Percentiles rank a stretch among this genome's conserved stretches.
These are phyloP conservation scores for Iguana delicatissima DNA, from an alignment of 2,797 vertebrate species.

Conservation along the genomic window DNA sequence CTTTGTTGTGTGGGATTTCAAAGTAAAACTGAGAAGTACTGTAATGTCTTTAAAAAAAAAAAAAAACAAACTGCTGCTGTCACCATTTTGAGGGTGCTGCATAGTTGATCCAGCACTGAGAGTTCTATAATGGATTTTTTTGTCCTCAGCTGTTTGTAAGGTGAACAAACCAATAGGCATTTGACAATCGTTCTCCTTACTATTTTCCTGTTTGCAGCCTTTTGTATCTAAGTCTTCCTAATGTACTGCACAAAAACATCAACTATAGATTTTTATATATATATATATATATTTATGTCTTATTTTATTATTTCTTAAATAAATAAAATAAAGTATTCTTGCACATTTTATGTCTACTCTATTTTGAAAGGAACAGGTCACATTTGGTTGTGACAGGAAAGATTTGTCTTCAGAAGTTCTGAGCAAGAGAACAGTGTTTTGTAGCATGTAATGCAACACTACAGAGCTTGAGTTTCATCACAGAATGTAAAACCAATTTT, in stretches of 20 bases:
- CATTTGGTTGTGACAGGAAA: background rate
- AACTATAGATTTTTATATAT: slow-evolving; percentile 99
- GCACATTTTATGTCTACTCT: slow-evolving; percentile 37
- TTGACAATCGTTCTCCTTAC: slow-evolving; percentile 82
- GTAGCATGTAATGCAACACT: background rate
- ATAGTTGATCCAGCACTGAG: slow-evolving; percentile 64
- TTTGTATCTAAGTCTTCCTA: slow-evolving; percentile 96
- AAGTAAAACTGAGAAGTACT: slow-evolving; percentile 84
- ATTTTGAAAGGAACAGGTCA: background rate
- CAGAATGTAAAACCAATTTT: background rate
- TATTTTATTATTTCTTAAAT: slow-evolving; percentile 99
- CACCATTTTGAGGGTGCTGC: slow-evolving; percentile 76
- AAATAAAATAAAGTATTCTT: slow-evolving; percentile 82
- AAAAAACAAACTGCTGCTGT: slow-evolving; percentile 64
- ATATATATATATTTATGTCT: slow-evolving; percentile 83
- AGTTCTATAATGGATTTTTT: slow-evolving; percentile 59
- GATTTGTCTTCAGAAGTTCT: fast-evolving
- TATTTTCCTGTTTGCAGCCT: slow-evolving; percentile 83
- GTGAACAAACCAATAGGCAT: slow-evolving; percentile 73
- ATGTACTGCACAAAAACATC: slow-evolving; percentile 97
- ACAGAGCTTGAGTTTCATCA: fast-evolving
- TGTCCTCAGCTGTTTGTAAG: slow-evolving; percentile 79
- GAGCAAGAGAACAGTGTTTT: background rate
- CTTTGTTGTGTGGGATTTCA: slow-evolving; percentile 73
- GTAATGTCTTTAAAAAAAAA: slow-evolving; percentile 80